Percentiles rank a stretch among this genome's conserved stretches.
phyloP scores from a whole-genome alignment of 2,797 vertebrate species.

The Halcyon smyrnensis region DNA sequence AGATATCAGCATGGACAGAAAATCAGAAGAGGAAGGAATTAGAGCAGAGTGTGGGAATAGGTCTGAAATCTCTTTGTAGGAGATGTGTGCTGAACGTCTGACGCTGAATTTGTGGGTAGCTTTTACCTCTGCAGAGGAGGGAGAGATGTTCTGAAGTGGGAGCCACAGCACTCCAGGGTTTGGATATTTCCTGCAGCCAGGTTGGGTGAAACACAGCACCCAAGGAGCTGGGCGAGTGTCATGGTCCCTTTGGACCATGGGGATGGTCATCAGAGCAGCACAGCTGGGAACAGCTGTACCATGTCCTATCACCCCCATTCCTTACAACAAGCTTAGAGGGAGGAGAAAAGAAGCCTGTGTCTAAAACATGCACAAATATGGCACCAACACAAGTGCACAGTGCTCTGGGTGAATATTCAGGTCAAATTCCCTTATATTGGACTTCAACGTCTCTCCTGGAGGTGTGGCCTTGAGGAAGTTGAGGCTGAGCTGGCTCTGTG shows the following conservation, averaged over 20 bases:
- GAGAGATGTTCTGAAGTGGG: background rate
- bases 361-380: background rate
- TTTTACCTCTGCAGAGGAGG: background rate
- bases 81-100: background rate
- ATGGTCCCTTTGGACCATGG: fast-evolving
- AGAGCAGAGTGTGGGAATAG: background rate
- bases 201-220: fast-evolving
- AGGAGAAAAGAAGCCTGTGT: background rate
- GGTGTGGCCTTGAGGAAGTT: fast-evolving
- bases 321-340: background rate
- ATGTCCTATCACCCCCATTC: fast-evolving
- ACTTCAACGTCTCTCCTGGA: background rate
- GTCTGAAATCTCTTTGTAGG: background rate
- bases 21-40: background rate
- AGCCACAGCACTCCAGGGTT: background rate
- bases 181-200: background rate
- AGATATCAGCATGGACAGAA: background rate
- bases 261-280: background rate
- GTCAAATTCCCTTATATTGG: background rate
- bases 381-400: background rate
- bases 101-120: background rate
- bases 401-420: background rate
- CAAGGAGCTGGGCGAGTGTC: background rate
- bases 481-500: background rate
- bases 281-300: background rate